Evolutionary conservation across 2,113 vertebrate genomes (phyloP).

Genomic region (Aythya baeri): DNA sequence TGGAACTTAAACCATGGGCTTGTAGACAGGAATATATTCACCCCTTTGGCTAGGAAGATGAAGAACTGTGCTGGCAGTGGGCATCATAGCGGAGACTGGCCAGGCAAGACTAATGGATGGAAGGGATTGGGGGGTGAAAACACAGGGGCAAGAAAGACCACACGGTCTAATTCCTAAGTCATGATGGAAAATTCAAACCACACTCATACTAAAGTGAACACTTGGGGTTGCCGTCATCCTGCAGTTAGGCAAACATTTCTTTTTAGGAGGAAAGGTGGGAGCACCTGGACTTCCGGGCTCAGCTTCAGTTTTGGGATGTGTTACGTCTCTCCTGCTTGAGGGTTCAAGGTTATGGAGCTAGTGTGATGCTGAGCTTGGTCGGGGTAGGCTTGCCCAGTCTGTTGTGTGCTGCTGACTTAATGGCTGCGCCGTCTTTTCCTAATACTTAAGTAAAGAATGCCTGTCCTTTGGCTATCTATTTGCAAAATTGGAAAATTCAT

Average conservation of each 20-base stretch:
- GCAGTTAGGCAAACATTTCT: background rate
- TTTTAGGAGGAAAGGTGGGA: background rate
- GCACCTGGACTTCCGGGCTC: background rate
- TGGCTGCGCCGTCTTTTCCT: background rate
- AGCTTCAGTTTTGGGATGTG: rapidly evolving
- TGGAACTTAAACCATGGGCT: background rate
- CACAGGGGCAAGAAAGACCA: background rate
- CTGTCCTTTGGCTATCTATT: background rate
- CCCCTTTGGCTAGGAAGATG: background rate
- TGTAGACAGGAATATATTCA: background rate
- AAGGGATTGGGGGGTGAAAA: background rate
- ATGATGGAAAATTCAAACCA: background rate
- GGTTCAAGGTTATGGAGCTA: background rate
- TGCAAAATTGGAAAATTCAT: background rate
- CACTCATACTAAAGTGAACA: background rate
- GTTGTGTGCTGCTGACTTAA: background rate
- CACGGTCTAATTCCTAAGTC: background rate
- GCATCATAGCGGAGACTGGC: background rate
- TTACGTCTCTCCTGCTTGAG: background rate
- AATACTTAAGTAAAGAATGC: background rate
- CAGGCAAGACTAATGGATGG: background rate
- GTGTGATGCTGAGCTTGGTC: background rate
- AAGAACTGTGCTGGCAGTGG: background rate
- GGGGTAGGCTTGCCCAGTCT: rapidly evolving
- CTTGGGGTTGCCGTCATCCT: background rate